These are phyloP conservation scores for Sebastes baramenuke DNA, from an alignment of 2,797 vertebrate species.

Conservation along the genomic window DNA sequence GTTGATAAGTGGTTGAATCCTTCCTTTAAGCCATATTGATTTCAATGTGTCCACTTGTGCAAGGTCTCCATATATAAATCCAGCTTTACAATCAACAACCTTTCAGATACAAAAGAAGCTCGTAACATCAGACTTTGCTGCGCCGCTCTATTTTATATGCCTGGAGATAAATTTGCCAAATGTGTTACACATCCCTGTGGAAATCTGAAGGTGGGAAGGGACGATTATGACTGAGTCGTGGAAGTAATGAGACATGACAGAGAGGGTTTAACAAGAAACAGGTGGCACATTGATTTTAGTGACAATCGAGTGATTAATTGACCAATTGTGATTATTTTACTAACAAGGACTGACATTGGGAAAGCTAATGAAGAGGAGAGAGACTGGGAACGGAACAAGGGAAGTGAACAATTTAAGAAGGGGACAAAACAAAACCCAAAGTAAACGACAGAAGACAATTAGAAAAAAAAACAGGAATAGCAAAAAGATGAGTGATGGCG, in stretches of 20 bases:
- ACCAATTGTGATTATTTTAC: conserved; percentile 46
- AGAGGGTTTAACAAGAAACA: conserved; percentile 52
- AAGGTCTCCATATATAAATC: neutral
- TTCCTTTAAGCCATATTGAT: neutral
- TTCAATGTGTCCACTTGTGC: neutral
- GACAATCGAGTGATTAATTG: conserved; percentile 57
- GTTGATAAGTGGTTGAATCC: neutral
- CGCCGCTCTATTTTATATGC: conserved; percentile 16
- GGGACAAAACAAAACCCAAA: neutral
- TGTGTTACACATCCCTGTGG: conserved; percentile 21
- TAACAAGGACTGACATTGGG: conserved; percentile 29
- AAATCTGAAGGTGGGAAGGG: conserved; percentile 40
- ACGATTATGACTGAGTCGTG: conserved; percentile 20
- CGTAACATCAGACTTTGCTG: neutral
- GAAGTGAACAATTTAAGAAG: neutral
- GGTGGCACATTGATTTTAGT: conserved; percentile 50
- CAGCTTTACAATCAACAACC: neutral
- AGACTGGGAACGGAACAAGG: neutral
- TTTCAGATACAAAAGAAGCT: neutral
- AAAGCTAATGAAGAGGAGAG: neutral
- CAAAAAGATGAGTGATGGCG: neutral
- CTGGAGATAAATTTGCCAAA: conserved; percentile 32
- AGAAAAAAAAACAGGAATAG: too few species aligned
- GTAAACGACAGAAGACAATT: neutral
- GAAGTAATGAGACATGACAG: conserved; percentile 66